A percentile compares a stretch with the other conserved stretches of the same genome.
These are phyloP conservation scores for Phenganax marumi DNA, from an alignment of 92 coral and sea anemone species.

Conservation along the genomic window DNA sequence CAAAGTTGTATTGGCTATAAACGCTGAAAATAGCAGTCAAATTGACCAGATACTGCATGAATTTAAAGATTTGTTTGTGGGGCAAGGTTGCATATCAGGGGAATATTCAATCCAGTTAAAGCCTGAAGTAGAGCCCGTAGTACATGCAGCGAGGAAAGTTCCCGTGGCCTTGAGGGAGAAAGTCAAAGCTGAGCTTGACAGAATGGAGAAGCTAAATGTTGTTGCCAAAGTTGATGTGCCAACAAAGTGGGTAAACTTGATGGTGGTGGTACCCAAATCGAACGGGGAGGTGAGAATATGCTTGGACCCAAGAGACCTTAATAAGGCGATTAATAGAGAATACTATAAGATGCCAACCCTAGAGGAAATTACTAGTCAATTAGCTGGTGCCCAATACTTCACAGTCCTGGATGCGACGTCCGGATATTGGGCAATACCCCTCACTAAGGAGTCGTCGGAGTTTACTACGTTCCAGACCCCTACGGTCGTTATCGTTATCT, in stretches of 20 bases:
- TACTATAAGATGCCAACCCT: constrained; percentile 37
- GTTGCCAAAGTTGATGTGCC: not conserved
- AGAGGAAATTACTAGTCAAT: constrained; percentile 20
- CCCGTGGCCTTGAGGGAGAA: not conserved
- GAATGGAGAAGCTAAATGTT: not conserved
- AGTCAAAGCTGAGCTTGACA: not conserved
- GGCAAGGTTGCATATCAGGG: not conserved
- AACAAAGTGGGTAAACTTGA: constrained; percentile 8
- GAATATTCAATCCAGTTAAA: not conserved
- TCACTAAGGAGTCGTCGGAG: not conserved
- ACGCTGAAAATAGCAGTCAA: not conserved
- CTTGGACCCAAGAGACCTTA: constrained; percentile 44
- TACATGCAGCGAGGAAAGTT: not conserved
- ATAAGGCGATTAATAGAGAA: constrained; percentile 31
- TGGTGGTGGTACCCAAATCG: constrained; percentile 17
- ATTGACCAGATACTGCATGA: not conserved
- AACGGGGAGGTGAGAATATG: constrained; percentile 7
- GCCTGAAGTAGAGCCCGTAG: not conserved
- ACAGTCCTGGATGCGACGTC: constrained; percentile 8
- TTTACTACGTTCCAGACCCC: constrained; percentile 36
- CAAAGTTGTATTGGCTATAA: not conserved
- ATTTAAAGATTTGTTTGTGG: not conserved
- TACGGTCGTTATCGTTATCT: constrained; percentile 23
- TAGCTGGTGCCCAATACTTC: constrained; percentile 5
- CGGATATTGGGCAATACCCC: constrained; percentile 13